These are phyloP conservation scores for Rhodeus uyekii DNA, from an alignment of 2,797 vertebrate species.

Conservation along the genomic window DNA sequence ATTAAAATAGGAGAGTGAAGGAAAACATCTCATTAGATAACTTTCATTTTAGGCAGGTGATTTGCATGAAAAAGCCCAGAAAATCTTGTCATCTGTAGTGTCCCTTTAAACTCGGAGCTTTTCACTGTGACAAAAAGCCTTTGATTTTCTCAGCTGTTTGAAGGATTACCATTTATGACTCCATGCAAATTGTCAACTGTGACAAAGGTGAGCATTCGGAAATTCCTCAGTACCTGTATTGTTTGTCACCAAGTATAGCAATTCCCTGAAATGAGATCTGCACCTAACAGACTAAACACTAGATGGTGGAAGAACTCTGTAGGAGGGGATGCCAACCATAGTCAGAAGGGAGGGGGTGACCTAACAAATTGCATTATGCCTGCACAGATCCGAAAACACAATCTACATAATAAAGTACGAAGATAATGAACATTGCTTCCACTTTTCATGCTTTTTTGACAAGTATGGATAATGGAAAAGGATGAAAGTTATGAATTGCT, in stretches of 20 bases:
- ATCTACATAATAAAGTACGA: conserved; percentile 4
- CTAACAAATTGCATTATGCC: conserved; percentile 38
- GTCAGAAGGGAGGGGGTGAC: conserved; percentile 6
- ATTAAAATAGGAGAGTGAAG: conserved; percentile 35
- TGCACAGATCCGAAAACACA: conserved; percentile 32
- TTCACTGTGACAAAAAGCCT: conserved; percentile 11
- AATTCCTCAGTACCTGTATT: conserved; percentile 5
- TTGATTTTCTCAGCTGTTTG: conserved; percentile 36
- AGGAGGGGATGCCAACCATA: background rate
- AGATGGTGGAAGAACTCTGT: conserved; percentile 51
- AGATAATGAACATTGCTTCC: conserved; percentile 40
- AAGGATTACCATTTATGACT: conserved; percentile 36
- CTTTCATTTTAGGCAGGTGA: conserved; percentile 24
- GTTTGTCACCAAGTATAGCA: background rate
- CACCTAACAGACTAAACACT: conserved; percentile 26
- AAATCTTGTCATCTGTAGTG: conserved; percentile 25
- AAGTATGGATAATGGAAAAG: conserved; percentile 13
- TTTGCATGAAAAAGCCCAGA: conserved; percentile 37
- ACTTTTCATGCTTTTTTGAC: conserved; percentile 11
- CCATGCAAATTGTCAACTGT: conserved; percentile 35
- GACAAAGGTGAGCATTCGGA: conserved; percentile 27
- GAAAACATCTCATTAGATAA: conserved; percentile 54
- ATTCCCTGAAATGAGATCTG: background rate
- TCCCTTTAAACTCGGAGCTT: conserved; percentile 33
- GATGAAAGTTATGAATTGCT: conserved; percentile 19